These are phyloP conservation scores for Notodonta ziczac DNA, from an alignment of 2,888 invertebrate species.

Conservation along the genomic window DNA sequence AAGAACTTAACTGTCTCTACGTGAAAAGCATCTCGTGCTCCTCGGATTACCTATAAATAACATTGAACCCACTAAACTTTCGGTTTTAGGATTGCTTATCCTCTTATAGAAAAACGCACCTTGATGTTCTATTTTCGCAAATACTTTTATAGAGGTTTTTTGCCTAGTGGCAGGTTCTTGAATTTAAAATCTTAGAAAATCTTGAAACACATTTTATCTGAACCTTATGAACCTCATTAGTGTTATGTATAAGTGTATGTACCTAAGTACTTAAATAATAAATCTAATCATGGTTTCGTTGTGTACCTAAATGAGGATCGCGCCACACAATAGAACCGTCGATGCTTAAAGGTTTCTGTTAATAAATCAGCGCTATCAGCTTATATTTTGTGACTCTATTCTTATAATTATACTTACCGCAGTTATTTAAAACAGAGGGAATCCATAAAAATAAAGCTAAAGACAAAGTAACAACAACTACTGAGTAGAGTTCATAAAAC, in stretches of 20 bases:
- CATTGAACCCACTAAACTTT: conserved; percentile 31
- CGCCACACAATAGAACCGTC: neutral
- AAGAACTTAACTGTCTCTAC: neutral
- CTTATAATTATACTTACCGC: no score
- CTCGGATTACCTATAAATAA: conserved; percentile 47
- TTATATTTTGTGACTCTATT: no score
- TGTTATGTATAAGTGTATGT: neutral
- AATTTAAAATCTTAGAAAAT: no score
- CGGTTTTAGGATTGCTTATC: conserved; percentile 35
- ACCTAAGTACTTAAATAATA: neutral
- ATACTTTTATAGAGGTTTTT: no score
- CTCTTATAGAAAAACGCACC: conserved; percentile 1
- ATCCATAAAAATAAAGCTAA: conserved; percentile 7
- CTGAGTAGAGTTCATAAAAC: conserved; percentile 15
- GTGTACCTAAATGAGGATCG: neutral
- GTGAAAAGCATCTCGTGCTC: neutral
- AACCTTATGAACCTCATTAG: no score
- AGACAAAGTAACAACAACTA: conserved; percentile 25
- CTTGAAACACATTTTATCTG: no score
- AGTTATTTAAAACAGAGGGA: no score
- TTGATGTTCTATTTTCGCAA: no score
- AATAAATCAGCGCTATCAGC: neutral
- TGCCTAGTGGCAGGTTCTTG: no score
- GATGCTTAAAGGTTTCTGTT: neutral
- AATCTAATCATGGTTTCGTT: neutral